Evolutionary conservation across 2,113 vertebrate genomes (phyloP).

Genomic region (pig (Sus scrofa)): T2T-Sscrofa CM000819.6:113435501-113436000

Average conservation of each 20-base stretch:
- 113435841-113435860: not conserved
- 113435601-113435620: not conserved
- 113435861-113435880: not conserved
- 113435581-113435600: not conserved
- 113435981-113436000: not conserved
- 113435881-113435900: not conserved
- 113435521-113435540: constrained; percentile 14
- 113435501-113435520: not conserved
- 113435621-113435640: constrained; percentile 7
- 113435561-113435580: constrained; percentile 54
- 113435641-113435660: not conserved
- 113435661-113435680: constrained; percentile 27
- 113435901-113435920: not conserved
- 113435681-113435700: constrained; percentile 56
- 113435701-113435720: not conserved
- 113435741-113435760: not conserved
- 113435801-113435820: not conserved
- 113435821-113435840: not conserved
- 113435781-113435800: not conserved
- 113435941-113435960: constrained; percentile 33
- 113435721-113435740: not conserved
- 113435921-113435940: not conserved
- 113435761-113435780: not conserved
- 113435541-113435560: not conserved
- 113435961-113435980: not conserved